Evolutionary conservation across 64 coral and sea anemone genomes (phyloP), one percentile per base, ranked within the genome.

Genomic region (Dendrophyllia cribrosa): DNA sequence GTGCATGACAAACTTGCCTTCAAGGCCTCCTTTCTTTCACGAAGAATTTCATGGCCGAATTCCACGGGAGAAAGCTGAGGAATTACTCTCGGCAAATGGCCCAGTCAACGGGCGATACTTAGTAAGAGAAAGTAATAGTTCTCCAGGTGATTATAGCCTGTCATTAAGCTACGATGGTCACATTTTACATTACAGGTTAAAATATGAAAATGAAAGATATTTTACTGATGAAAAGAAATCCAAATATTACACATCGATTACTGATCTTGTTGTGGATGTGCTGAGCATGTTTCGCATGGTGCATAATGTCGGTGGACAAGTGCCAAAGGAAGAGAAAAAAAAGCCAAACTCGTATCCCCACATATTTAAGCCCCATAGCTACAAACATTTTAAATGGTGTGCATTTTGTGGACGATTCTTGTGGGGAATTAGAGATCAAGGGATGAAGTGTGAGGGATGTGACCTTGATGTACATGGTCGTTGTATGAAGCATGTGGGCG

Each of bases 311-410:
- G 88, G 93, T 72, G 92, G 89, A 19, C 86, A 93, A 43, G 76
- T 92, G 44, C 88, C 90, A 51, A 78, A 62, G 24, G 76, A 52
- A 10, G 95, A 93, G 15, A 93, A 93, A 24, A 93, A 93, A 89
- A 93, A 79, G 13, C 17, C 20, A 34, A 91, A n/a, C 25, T 81
- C 62, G 19, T 83, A 47, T 51, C 95, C 95, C 26, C 97, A 99
- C 45, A 77, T 60, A 67, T 99, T 99, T 58, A 89, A 93, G 53
- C 72, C 90, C 49, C 88, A 99, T 60, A 76, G 93, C 48, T 99
- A 99, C 76, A 99, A 96, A 66, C 88, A 99, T 85, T 95, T 95
- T 9, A 99, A 99, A 88, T 99, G 97, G 97, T 99, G 97, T 80
- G 88, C 93, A 4, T 90, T 96, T 75, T 99, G 97, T 94, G 83